Evolutionary conservation across 2,888 invertebrate genomes (phyloP), one percentile per base, ranked within the genome.

Genomic region (Parapristionchus giblindavisi): DNA sequence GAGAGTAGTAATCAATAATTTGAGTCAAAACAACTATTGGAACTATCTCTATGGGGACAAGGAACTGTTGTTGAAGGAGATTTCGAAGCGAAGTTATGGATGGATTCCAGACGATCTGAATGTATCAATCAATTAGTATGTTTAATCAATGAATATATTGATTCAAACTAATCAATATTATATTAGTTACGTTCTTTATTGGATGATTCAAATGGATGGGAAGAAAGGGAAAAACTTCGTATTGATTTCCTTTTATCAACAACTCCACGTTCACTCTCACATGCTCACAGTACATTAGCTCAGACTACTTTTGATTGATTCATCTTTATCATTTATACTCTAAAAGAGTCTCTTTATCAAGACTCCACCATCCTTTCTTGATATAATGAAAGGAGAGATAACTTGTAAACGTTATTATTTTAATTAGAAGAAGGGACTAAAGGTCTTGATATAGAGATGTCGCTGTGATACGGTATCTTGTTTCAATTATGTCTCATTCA

Each of bases 51-150:
- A 0, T 70, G 52, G 54, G 52, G 54, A 17, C 52, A 51, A 21
- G 70, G 70, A n/a, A 38, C 54, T 11, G 27, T 38, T 27, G 70
- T 70, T 8, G 70, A 70, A 38, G 70, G 54, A 3, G 70, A 70
- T n/a, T 70, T 70, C 54, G 70, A 70, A 54, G 70, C 70, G 14
- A 70, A 70, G 40, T 17, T 70, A n/a, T 70, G 70, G 70, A 43
- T 70, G 70, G 70, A 70, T 36, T 29, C 43, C 14, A 70, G 54
- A 38, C 36, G 70, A 29, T 52, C 70, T 0, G 70, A 70, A 38
- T 70, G 70, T 27, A 40, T 70, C 54, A 70, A 70, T 24, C 70
- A 70, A 54, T 70, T 70, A 54, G 70, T 70, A 11, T 14, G 34
- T 32, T 58, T 17, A 32, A 21, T 11, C n/a, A 6, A 24, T 21